Conservation (phyloP, 2,113 vertebrate species). For the Cyprinodon brontotheroides region DNA sequence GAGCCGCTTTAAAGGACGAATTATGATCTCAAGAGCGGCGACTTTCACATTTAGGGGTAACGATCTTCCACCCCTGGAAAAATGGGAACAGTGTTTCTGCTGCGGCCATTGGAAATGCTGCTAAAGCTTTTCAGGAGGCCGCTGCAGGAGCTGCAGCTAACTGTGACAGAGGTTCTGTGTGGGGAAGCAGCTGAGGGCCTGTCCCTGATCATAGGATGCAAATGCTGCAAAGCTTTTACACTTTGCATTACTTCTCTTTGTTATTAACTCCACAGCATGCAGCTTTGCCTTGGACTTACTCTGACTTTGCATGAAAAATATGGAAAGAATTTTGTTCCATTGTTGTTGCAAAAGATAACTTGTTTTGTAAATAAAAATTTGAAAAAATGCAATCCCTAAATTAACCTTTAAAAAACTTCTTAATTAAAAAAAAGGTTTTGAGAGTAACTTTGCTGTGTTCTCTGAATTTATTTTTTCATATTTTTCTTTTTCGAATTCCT, state of each 20-base stretch:
- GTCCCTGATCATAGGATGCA: constrained; percentile 2
- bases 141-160: constrained; percentile 24
- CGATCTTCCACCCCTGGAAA: constrained; percentile 54
- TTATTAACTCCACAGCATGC: no score
- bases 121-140: constrained; percentile 37
- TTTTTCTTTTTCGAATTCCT: no score
- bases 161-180: constrained; percentile 8
- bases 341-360: no score
- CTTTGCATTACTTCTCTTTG: neutral
- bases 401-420: no score
- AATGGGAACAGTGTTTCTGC: constrained; percentile 44
- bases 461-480: no score
- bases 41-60: constrained; percentile 33
- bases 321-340: no score
- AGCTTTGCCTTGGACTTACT: no score
- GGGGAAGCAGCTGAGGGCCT: neutral
- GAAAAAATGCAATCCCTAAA: no score
- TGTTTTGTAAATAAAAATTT: no score
- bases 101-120: neutral
- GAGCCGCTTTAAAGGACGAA: constrained; percentile 46
- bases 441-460: no score
- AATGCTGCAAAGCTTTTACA: neutral
- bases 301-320: no score
- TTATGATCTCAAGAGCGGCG: constrained; percentile 47
- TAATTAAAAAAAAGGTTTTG: no score